phyloP scores from a whole-genome alignment of 2,797 vertebrate genomes.

The Tragelaphus eurycerus region DNA sequence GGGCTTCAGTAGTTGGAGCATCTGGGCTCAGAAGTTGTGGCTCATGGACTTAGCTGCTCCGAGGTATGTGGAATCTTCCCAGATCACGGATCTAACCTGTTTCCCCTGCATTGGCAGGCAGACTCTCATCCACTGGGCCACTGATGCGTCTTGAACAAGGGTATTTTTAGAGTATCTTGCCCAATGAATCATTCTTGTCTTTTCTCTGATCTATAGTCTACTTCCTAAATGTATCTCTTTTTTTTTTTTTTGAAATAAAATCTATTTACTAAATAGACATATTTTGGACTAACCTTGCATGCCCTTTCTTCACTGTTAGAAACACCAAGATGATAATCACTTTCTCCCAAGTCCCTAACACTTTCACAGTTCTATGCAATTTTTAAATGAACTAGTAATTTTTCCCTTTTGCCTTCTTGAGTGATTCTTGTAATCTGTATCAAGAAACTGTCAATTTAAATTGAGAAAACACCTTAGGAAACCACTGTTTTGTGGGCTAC shows the following conservation, averaged over 20 bases:
- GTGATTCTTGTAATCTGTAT: neutral
- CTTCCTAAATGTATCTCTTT: neutral
- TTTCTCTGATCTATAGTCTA: neutral
- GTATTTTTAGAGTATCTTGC: neutral
- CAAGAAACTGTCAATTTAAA: neutral
- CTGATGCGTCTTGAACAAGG: neutral
- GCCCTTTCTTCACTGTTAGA: neutral
- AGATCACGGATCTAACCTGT: neutral
- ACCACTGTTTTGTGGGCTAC: neutral
- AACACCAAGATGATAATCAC: conserved; percentile 8
- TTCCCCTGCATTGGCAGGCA: neutral
- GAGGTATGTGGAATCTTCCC: neutral
- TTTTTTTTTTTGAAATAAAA: neutral
- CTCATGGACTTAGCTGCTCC: neutral
- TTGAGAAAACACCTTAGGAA: neutral
- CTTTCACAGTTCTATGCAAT: neutral
- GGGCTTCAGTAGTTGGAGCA: neutral
- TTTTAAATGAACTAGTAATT: neutral
- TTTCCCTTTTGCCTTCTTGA: neutral
- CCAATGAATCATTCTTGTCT: neutral
- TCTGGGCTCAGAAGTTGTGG: neutral
- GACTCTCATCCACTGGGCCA: neutral
- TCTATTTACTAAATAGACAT: neutral
- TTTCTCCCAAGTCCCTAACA: neutral
- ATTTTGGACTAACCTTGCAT: neutral